These are phyloP conservation scores for Cnemophilus loriae DNA, from an alignment of 2,113 vertebrate genomes.

Conservation along the genomic window DNA sequence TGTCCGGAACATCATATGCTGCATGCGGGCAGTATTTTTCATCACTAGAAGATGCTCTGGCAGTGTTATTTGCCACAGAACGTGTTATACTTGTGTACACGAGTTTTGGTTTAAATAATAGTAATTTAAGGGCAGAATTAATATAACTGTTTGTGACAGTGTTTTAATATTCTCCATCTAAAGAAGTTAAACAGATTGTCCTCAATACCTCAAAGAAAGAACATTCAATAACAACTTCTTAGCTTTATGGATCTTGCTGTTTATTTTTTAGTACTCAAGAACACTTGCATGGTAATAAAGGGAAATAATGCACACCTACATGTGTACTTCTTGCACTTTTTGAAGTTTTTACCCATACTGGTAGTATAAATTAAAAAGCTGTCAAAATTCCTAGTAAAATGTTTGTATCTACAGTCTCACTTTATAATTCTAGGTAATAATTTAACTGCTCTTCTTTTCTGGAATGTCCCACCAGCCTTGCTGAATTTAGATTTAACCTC, in stretches of 20 bases:
- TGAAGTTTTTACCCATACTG: not conserved
- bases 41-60: not conserved
- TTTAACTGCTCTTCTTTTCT: not conserved
- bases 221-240: not conserved
- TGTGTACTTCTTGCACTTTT: not conserved
- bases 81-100: fast-evolving
- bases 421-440: not conserved
- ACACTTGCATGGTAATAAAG: not conserved
- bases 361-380: not conserved
- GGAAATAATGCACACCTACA: not conserved
- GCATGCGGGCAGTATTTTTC: not conserved
- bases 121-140: not conserved
- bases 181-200: not conserved
- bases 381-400: not conserved
- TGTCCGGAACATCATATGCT: fast-evolving
- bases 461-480: not conserved
- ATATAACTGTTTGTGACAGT: fast-evolving
- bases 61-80: fast-evolving
- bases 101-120: not conserved
- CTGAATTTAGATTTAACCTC: not conserved
- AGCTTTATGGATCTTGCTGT: fast-evolving
- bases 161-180: not conserved
- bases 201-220: not conserved
- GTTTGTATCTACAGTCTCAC: not conserved
- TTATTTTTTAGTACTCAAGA: not conserved